A percentile compares a stretch with the other conserved stretches of the same genome.
Evolutionary conservation across 1,140 invertebrate species (phyloP).

Genomic region (Marisa cornuarietis): DNA sequence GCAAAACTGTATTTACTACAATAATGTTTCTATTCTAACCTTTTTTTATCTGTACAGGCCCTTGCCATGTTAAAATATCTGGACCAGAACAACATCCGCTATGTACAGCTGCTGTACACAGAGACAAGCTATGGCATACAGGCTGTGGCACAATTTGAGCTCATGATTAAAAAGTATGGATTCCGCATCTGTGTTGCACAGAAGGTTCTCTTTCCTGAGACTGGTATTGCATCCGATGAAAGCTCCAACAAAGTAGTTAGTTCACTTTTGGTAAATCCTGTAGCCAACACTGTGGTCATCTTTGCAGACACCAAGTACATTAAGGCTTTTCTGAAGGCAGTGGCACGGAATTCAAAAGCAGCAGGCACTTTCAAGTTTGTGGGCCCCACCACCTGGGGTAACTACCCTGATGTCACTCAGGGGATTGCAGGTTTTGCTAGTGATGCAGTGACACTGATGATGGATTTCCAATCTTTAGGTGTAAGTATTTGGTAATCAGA

Average conservation of each 20-base stretch:
- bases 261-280: conserved; percentile 48
- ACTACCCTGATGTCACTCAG: conserved; percentile 42
- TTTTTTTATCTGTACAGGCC: conserved; percentile 5
- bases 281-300: conserved; percentile 56
- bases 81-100: conserved; percentile 48
- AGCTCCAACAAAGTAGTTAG: conserved; percentile 50
- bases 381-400: conserved; percentile 57
- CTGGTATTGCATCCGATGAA: conserved; percentile 44
- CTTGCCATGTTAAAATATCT: conserved; percentile 71
- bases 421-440: conserved; percentile 42
- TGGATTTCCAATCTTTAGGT: conserved; percentile 38
- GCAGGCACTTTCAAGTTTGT: conserved; percentile 51
- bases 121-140: conserved; percentile 45
- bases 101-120: conserved; percentile 55
- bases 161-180: conserved; percentile 15
- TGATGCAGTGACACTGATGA: conserved; percentile 48
- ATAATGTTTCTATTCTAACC: background rate
- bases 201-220: conserved; percentile 44
- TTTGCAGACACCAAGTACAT: conserved; percentile 50
- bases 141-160: conserved; percentile 41
- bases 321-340: conserved; percentile 47
- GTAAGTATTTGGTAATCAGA: too few species aligned
- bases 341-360: conserved; percentile 37
- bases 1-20: background rate
- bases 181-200: conserved; percentile 58